phyloP scores from a whole-genome alignment of 2,888 invertebrate genomes.

The Ichneumon xanthorius region DNA sequence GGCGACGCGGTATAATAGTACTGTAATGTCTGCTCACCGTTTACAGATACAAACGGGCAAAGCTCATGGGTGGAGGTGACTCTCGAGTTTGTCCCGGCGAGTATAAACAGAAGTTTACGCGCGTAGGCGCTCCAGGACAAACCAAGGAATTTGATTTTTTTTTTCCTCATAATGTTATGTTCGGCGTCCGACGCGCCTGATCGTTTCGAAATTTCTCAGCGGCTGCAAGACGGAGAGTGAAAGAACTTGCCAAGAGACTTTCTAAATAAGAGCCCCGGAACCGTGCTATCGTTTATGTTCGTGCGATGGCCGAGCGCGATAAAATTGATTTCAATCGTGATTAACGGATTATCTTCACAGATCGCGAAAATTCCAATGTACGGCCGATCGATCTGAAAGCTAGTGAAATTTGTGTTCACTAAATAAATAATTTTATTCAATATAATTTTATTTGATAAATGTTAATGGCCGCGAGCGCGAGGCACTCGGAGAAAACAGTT shows the following conservation, averaged over 20 bases:
- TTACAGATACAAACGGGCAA: constrained; percentile 7
- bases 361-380: no score
- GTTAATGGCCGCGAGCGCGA: no score
- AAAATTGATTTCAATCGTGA: neutral
- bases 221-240: neutral
- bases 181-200: neutral
- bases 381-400: no score
- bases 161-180: constrained; percentile 1
- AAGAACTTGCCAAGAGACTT: neutral
- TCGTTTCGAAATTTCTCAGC: constrained; percentile 23
- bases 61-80: constrained; percentile 2
- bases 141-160: constrained; percentile 15
- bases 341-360: no score
- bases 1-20: constrained; percentile 28
- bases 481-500: no score
- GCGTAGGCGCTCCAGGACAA: constrained; percentile 29
- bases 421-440: no score
- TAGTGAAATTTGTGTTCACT: no score
- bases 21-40: constrained; percentile 5
- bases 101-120: constrained; percentile 6
- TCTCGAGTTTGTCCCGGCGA: constrained; percentile 26
- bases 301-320: neutral
- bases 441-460: no score
- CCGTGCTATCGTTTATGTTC: neutral
- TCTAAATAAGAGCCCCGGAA: constrained; percentile 15